These are phyloP conservation scores for Dissostichus mawsoni DNA, from an alignment of 2,113 vertebrate species.

Conservation along the genomic window DNA sequence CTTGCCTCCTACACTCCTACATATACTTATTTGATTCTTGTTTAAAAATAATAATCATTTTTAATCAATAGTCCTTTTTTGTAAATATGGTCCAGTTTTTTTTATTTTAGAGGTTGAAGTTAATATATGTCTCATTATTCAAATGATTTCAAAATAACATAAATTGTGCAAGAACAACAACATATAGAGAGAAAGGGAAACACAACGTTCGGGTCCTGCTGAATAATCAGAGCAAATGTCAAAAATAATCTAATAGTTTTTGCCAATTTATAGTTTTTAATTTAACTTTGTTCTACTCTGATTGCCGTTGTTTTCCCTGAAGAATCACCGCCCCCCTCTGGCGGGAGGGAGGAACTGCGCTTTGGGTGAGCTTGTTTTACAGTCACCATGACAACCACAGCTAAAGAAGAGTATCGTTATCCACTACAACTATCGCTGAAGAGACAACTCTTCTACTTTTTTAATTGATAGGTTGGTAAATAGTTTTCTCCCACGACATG, in stretches of 20 bases:
- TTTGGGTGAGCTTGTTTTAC: slow-evolving; percentile 13
- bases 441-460: background rate
- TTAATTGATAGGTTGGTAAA: background rate
- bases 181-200: too few species aligned
- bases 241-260: too few species aligned
- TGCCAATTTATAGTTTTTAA: too few species aligned
- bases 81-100: too few species aligned
- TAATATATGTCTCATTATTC: too few species aligned
- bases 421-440: background rate
- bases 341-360: slow-evolving; percentile 10
- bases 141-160: too few species aligned
- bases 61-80: background rate
- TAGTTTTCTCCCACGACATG: slow-evolving; percentile 35
- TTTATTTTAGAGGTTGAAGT: too few species aligned
- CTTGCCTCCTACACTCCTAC: too few species aligned
- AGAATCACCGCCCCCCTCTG: slow-evolving; percentile 46
- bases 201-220: too few species aligned
- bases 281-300: background rate
- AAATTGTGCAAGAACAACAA: too few species aligned
- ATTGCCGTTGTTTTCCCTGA: background rate
- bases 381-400: slow-evolving; percentile 76
- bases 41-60: background rate
- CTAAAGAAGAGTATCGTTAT: background rate
- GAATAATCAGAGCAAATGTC: too few species aligned
- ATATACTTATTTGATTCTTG: background rate